phyloP scores from a whole-genome alignment of 2,113 vertebrate species.

The Leptosomus discolor region DNA sequence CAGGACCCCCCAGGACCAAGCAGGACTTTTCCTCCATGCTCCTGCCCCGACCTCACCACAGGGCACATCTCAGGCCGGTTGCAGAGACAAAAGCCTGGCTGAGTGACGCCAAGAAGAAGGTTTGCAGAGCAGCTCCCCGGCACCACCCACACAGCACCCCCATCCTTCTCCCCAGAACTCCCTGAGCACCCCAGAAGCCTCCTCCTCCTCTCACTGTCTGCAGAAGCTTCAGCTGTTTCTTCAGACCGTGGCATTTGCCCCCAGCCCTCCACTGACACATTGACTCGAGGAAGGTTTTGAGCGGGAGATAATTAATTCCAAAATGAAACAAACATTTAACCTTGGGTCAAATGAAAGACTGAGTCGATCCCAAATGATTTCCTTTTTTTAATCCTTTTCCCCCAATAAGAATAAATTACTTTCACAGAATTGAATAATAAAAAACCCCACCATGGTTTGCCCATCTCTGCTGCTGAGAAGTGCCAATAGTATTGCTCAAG shows the following conservation, averaged over 20 bases:
- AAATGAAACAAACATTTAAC: not conserved
- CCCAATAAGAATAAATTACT: not conserved
- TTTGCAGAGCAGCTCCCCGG: not conserved
- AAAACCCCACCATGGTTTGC: no score
- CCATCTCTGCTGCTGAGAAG: not conserved
- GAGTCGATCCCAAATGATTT: not conserved
- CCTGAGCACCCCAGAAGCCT: rapidly evolving
- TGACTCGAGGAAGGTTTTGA: not conserved
- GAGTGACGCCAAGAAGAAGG: not conserved
- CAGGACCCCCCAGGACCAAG: not conserved
- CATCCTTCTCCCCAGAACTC: not conserved
- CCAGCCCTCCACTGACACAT: not conserved
- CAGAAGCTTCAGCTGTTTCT: not conserved
- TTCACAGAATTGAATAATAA: not conserved
- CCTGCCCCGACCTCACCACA: not conserved
- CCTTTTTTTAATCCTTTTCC: not conserved
- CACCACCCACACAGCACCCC: not conserved
- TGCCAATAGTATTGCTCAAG: rapidly evolving
- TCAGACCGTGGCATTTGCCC: not conserved
- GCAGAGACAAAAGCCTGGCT: not conserved
- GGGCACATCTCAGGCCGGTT: not conserved
- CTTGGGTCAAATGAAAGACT: not conserved
- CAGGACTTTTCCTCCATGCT: not conserved
- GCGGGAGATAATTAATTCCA: not conserved
- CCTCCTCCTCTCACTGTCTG: not conserved